phyloP scores from a whole-genome alignment of 2,888 invertebrate species.

The Ellobium chinense region DNA sequence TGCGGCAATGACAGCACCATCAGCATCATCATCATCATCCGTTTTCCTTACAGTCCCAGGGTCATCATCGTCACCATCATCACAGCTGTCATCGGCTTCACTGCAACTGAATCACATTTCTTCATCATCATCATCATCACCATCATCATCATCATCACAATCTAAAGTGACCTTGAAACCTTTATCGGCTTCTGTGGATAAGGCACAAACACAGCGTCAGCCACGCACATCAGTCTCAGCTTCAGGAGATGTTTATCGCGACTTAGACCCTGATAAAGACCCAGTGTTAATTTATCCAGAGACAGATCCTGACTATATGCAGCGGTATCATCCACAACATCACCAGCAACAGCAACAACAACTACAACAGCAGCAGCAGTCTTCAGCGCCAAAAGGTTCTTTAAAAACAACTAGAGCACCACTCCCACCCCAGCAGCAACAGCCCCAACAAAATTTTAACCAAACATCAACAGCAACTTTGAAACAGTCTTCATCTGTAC shows the following conservation, averaged over 20 bases:
- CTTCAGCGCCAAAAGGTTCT: neutral
- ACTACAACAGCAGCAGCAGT: neutral
- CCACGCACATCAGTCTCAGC: neutral
- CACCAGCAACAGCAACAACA: neutral
- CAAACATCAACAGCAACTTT: neutral
- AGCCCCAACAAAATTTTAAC: neutral
- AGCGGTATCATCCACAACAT: neutral
- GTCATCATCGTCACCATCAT: neutral
- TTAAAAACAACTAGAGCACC: neutral
- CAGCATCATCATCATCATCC: constrained; percentile 12
- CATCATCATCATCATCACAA: constrained; percentile 8
- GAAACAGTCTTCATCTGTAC: neutral
- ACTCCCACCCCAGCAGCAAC: neutral
- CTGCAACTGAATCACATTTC: neutral
- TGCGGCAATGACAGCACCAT: neutral
- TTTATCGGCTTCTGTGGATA: neutral
- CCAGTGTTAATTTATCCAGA: constrained; percentile 48
- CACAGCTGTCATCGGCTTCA: neutral
- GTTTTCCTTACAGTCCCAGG: neutral
- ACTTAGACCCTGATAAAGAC: constrained; percentile 43
- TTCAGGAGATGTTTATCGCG: neutral
- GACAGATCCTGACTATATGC: constrained; percentile 17
- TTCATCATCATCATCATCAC: neutral
- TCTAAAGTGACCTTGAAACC: constrained; percentile 9
- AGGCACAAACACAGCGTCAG: neutral